phyloP scores from a whole-genome alignment of 2,113 vertebrate genomes.

The Lucifuga dentata region DNA sequence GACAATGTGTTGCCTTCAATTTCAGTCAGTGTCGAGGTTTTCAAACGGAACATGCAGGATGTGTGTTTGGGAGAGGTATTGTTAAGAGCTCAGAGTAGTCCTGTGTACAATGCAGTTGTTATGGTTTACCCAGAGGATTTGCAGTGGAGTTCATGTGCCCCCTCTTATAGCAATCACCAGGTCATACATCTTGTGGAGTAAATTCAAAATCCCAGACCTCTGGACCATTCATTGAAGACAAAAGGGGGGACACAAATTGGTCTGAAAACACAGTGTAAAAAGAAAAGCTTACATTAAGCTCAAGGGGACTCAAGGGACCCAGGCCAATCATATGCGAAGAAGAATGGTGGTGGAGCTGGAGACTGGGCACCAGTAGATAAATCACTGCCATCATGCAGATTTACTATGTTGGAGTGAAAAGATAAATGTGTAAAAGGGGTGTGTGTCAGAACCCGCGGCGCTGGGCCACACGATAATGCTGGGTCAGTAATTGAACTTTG shows the following conservation, averaged over 20 bases:
- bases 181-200: conserved; percentile 80
- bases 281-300: conserved; percentile 87
- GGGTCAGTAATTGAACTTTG: conserved; percentile 98
- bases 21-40: conserved; percentile 67
- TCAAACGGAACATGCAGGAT: conserved; percentile 47
- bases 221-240: conserved; percentile 81
- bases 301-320: conserved; percentile 90
- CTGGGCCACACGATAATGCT: conserved; percentile 86
- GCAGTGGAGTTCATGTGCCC: conserved; percentile 60
- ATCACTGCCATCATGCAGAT: conserved; percentile 95
- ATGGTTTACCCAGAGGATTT: conserved; percentile 70
- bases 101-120: conserved; percentile 69
- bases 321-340: conserved; percentile 85
- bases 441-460: conserved; percentile 88
- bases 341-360: conserved; percentile 84
- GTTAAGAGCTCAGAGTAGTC: conserved; percentile 62
- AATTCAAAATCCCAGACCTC: conserved; percentile 78
- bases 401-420: conserved; percentile 89
- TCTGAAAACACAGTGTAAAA: conserved; percentile 86
- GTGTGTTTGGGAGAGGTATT: conserved; percentile 44
- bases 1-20: conserved; percentile 55
- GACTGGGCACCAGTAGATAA: conserved; percentile 87
- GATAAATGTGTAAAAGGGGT: conserved; percentile 93
- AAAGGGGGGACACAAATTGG: conserved; percentile 86
- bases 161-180: conserved; percentile 65